Evolutionary conservation across 2,888 invertebrate genomes (phyloP).

Genomic region (Uloborus plumipes): DNA sequence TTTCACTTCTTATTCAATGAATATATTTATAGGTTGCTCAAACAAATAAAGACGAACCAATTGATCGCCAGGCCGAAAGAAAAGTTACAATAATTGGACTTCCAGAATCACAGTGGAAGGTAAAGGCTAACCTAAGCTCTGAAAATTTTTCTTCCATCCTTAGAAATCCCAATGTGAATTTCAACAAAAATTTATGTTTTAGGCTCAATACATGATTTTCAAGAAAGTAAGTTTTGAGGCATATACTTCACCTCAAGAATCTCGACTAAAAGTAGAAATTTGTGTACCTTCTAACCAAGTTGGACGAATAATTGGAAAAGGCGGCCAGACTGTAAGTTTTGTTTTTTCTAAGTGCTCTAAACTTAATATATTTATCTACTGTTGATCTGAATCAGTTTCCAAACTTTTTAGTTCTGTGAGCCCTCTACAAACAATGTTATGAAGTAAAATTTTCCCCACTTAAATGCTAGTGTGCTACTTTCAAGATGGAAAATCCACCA

Average conservation of each 20-base stretch:
- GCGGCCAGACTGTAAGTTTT: slow-evolving; percentile 84
- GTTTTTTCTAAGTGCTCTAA: background rate
- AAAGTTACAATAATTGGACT: slow-evolving; percentile 96
- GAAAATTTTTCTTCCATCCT: background rate
- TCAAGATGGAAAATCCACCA: too few relatives aligned
- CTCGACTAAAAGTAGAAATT: slow-evolving; percentile 66
- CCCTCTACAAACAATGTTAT: background rate
- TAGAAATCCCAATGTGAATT: background rate
- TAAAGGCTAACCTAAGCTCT: background rate
- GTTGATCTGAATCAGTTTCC: background rate
- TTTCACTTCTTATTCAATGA: background rate
- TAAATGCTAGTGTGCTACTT: background rate
- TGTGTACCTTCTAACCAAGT: slow-evolving; percentile 76
- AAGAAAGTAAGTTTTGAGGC: slow-evolving; percentile 66
- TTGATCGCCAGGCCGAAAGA: slow-evolving; percentile 76
- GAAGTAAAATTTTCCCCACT: background rate
- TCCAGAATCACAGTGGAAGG: slow-evolving; percentile 95
- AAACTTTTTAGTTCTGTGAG: background rate
- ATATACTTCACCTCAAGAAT: slow-evolving; percentile 64
- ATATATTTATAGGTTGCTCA: slow-evolving; percentile 55
- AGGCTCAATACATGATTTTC: slow-evolving; percentile 67
- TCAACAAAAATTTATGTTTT: background rate
- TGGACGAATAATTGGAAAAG: slow-evolving; percentile 97
- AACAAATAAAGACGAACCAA: slow-evolving; percentile 64
- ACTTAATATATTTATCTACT: background rate